These are phyloP conservation scores for Philypnodon macrostomus DNA, from an alignment of 2,797 vertebrate genomes.

Conservation along the genomic window DNA sequence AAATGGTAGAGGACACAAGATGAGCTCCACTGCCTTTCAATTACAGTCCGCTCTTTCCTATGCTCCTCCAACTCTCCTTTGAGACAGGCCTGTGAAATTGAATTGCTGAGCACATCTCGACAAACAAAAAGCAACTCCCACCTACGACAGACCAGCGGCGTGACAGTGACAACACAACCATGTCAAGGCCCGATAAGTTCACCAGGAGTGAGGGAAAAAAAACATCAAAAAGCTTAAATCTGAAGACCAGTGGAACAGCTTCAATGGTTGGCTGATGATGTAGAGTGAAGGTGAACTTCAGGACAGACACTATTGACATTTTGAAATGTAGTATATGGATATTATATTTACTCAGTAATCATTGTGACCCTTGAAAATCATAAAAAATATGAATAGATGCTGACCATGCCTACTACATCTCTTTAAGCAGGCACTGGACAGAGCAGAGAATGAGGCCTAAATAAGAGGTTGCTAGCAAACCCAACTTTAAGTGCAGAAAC, in stretches of 20 bases:
- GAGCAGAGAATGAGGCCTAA: no score
- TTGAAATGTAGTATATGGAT: not conserved
- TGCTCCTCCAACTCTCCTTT: constrained; percentile 46
- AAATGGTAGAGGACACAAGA: constrained; percentile 32
- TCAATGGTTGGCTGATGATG: constrained; percentile 22
- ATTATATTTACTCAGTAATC: no score
- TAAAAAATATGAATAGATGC: no score
- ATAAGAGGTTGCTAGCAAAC: no score
- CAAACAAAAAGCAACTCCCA: constrained; percentile 67
- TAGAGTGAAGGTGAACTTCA: constrained; percentile 17
- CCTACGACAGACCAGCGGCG: constrained; percentile 36
- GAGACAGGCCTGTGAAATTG: constrained; percentile 67
- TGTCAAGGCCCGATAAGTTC: constrained; percentile 56
- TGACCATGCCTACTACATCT: no score
- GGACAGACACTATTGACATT: not conserved
- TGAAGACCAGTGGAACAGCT: constrained; percentile 24
- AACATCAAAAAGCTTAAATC: constrained; percentile 44
- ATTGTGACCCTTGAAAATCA: no score
- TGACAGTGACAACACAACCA: constrained; percentile 50
- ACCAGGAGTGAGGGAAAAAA: constrained; percentile 51
- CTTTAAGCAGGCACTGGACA: no score
- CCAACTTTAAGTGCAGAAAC: no score
- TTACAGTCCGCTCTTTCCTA: constrained; percentile 55
- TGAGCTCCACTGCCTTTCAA: constrained; percentile 66
- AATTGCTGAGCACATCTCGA: constrained; percentile 66